Conservation (phyloP, 2,888 invertebrate species). For the Dicranocentrus wangi region DNA sequence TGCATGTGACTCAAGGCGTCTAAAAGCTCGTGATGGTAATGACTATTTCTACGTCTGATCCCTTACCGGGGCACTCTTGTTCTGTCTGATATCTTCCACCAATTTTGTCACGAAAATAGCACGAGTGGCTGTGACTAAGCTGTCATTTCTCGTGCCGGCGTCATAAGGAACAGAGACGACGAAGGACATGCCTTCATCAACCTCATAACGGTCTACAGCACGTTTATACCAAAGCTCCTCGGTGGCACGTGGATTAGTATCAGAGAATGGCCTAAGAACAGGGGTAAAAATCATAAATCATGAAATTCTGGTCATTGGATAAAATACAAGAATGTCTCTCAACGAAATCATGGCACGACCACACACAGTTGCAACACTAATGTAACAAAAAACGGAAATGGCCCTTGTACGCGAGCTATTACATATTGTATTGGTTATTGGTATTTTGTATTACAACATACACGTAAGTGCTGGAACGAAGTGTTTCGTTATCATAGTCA, state of each 20-base stretch:
- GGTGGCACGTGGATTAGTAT: slow-evolving; percentile 84
- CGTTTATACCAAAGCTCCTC: slow-evolving; percentile 93
- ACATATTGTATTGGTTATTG: too few relatives aligned
- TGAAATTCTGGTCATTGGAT: background rate
- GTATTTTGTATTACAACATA: slow-evolving; percentile 22
- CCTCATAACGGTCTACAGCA: slow-evolving; percentile 90
- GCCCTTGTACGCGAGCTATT: too few relatives aligned
- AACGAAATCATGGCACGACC: background rate
- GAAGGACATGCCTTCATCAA: slow-evolving; percentile 91
- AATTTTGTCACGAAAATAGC: slow-evolving; percentile 83
- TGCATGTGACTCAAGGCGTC: too few relatives aligned
- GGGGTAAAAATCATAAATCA: slow-evolving; percentile 14
- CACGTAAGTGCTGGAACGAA: slow-evolving; percentile 50
- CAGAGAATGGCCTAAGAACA: slow-evolving; percentile 83
- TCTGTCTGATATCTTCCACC: background rate
- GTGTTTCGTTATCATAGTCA: slow-evolving; percentile 78
- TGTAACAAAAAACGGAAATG: background rate
- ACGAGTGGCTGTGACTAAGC: slow-evolving; percentile 89
- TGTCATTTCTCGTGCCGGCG: slow-evolving; percentile 79
- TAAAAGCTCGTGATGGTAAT: too few relatives aligned
- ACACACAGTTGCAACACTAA: background rate
- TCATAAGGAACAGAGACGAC: slow-evolving; percentile 91
- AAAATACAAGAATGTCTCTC: background rate
- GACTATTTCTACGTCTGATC: background rate
- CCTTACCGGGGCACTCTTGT: slow-evolving; percentile 36